Evolutionary conservation across 2,797 vertebrate genomes (phyloP).

Genomic region (Psittacula echo): DNA sequence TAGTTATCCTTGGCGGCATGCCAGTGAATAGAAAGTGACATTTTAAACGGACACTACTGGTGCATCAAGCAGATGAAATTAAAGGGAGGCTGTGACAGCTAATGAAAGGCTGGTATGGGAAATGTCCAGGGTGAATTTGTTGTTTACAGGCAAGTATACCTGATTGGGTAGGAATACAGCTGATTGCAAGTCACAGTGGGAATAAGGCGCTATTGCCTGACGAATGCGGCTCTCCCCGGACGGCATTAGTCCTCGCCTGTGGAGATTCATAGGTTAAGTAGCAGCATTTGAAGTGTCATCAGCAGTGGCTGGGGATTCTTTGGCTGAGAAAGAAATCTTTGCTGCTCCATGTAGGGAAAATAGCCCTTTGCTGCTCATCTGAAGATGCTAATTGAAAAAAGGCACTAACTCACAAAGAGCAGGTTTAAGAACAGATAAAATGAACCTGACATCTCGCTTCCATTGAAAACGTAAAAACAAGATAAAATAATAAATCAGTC

Average conservation of each 20-base stretch:
- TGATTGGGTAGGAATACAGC: neutral
- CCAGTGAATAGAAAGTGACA: conserved; percentile 36
- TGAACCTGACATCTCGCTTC: neutral
- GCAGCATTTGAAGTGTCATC: neutral
- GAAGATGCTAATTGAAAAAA: neutral
- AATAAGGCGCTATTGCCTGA: neutral
- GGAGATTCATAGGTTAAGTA: conserved; percentile 39
- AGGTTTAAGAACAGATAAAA: neutral
- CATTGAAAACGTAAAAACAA: neutral
- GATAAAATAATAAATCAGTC: too few species aligned
- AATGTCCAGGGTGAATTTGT: neutral
- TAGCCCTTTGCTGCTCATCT: neutral
- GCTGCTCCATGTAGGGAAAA: neutral
- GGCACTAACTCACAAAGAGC: neutral
- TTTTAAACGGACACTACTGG: conserved; percentile 27
- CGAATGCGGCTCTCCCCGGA: neutral
- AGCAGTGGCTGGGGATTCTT: neutral
- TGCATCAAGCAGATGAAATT: conserved; percentile 44
- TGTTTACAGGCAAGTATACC: neutral
- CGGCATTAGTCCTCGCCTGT: neutral
- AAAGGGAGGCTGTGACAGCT: neutral
- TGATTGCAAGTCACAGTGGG: neutral
- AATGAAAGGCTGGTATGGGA: conserved; percentile 4
- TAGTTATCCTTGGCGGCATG: conserved; percentile 46
- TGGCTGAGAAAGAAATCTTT: neutral